Evolutionary conservation across 2,888 invertebrate species (phyloP), one percentile per base, ranked within the genome.

Genomic region (Nephrotoma flavescens): DNA sequence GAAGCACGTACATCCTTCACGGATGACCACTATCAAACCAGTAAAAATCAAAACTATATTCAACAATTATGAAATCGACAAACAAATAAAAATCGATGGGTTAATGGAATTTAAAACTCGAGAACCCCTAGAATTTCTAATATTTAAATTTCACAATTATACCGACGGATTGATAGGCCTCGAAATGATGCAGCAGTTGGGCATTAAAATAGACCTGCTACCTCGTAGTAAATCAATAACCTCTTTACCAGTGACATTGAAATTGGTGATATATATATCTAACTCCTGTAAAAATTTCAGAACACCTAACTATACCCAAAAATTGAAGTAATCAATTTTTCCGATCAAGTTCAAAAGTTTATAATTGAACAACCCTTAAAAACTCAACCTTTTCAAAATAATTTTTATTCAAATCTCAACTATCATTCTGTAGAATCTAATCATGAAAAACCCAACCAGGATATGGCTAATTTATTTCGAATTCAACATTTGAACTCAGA

Each of bases 401-500:
- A 15, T 15, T 57, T 57, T 57, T 11, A 57, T 15, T 57, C 4
- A 11, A 9, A 44, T 0, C 7, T 44, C 6, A 44, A 44, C 9
- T 9, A 44, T 44, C 44, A 44, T 9, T 44, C 44, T 44, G 7
- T 44, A 44, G 57, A 57, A 12, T 6, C 57, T 57, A 57, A 57
- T 19, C 12, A 57, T 57, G 12, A 57, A 57, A 57, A 57, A 0
- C n/a, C 1, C 6, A 57, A 57, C 57, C n/a, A n/a, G 4, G 57
- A 57, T 57, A 57, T 19, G 57, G 42, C 6, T 2, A 15, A 86
- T 1, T 71, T 83, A 6, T 15, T 87, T 4, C n/a, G 87, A 52
- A 31, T 31, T 4, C 86, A 87, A 47, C 88, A 88, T 45, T 44
- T 88, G 5, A 88, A 88, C 86, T 6, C 41, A 19, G 88, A 88